Percentiles rank a stretch among this genome's conserved stretches.
Evolutionary conservation across 2,888 invertebrate species (phyloP).

Genomic region (Hylaea fasciaria): DNA sequence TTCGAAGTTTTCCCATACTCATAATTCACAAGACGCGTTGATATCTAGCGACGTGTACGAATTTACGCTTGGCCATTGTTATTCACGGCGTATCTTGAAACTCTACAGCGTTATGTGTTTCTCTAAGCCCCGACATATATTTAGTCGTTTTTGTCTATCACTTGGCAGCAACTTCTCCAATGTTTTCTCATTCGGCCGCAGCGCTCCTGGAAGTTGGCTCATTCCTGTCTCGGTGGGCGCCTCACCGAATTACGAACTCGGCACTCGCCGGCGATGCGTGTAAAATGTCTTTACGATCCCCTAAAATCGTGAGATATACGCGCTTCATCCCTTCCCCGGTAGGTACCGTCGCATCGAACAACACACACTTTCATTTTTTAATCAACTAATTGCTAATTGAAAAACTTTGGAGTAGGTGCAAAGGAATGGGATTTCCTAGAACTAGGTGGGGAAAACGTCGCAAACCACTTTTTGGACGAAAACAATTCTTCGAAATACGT

Average conservation of each 20-base stretch:
- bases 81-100: conserved; percentile 70
- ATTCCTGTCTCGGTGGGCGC: conserved; percentile 74
- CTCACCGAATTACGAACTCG: conserved; percentile 73
- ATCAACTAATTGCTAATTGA: conserved; percentile 79
- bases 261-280: conserved; percentile 78
- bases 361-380: conserved; percentile 49
- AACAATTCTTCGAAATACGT: conserved; percentile 50
- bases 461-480: conserved; percentile 61
- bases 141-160: conserved; percentile 75
- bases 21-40: conserved; percentile 58
- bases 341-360: conserved; percentile 29
- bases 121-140: conserved; percentile 70
- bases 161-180: conserved; percentile 74
- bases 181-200: conserved; percentile 78
- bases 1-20: conserved; percentile 54
- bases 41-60: conserved; percentile 58
- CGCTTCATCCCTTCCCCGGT: conserved; percentile 49
- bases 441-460: conserved; percentile 59
- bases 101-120: conserved; percentile 67
- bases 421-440: conserved; percentile 55
- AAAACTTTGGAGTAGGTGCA: conserved; percentile 64
- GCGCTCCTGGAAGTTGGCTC: conserved; percentile 76
- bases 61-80: conserved; percentile 62
- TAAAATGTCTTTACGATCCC: conserved; percentile 75
- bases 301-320: conserved; percentile 67